Percentiles rank a stretch among this genome's conserved stretches.
Conservation (phyloP, 2,888 invertebrate genomes). For the Epistrophe eligans region DNA sequence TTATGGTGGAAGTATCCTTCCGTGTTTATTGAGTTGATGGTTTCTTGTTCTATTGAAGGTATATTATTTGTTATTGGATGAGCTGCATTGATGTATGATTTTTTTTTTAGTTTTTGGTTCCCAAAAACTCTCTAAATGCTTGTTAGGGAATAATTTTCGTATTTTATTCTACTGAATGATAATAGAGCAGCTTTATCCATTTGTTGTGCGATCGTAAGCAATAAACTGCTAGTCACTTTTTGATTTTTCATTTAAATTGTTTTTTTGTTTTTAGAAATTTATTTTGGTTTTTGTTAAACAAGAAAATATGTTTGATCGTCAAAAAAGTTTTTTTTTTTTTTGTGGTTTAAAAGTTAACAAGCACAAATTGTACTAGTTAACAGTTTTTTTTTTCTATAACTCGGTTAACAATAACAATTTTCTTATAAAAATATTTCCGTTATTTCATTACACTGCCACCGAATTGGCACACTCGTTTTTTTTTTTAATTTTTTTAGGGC, state of each 20-base stretch:
- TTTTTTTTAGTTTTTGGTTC: neutral
- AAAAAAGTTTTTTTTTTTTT: constrained; percentile 17
- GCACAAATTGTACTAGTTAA: constrained; percentile 48
- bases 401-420: constrained; percentile 19
- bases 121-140: constrained; percentile 58
- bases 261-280: constrained; percentile 19
- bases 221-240: constrained; percentile 62
- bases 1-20: constrained; percentile 9
- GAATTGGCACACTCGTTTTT: constrained; percentile 49
- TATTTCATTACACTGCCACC: constrained; percentile 56
- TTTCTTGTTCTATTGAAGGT: constrained; percentile 29
- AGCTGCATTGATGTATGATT: neutral
- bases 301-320: constrained; percentile 33
- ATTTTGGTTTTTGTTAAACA: constrained; percentile 21
- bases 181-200: constrained; percentile 74
- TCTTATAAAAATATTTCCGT: constrained; percentile 47
- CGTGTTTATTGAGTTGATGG: constrained; percentile 18
- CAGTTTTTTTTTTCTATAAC: constrained; percentile 42
- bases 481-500: constrained; percentile 23
- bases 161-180: constrained; percentile 69
- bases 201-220: constrained; percentile 75
- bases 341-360: constrained; percentile 5
- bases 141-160: constrained; percentile 73
- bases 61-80: neutral
- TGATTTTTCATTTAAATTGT: constrained; percentile 71